These are phyloP conservation scores for Takifugu ocellatus DNA, from an alignment of 2,797 vertebrate genomes.

Conservation along the genomic window DNA sequence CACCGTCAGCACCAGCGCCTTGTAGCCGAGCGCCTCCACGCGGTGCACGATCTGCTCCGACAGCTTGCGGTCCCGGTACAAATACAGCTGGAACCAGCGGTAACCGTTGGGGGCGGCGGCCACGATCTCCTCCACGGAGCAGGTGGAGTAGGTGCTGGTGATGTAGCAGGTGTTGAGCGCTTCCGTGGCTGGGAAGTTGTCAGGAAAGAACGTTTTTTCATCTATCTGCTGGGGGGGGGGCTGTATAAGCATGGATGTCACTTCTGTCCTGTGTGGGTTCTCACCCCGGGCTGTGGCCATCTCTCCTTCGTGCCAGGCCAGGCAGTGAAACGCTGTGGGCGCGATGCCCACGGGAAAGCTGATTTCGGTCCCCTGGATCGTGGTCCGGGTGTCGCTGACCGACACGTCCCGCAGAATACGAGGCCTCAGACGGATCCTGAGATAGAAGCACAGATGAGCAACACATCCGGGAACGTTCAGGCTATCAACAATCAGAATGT, in stretches of 20 bases:
- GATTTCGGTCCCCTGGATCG: slow-evolving; percentile 85
- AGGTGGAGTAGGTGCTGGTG: slow-evolving; percentile 88
- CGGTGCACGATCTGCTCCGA: slow-evolving; percentile 82
- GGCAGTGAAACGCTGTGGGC: slow-evolving; percentile 87
- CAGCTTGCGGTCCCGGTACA: slow-evolving; percentile 82
- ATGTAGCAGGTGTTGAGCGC: slow-evolving; percentile 83
- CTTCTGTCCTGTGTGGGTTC: neutral
- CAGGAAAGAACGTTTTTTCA: neutral
- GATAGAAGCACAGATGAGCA: neutral
- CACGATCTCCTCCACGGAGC: slow-evolving; percentile 86
- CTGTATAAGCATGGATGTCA: no score
- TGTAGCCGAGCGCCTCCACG: slow-evolving; percentile 84
- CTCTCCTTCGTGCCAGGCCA: slow-evolving; percentile 92
- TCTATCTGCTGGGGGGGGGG: no score
- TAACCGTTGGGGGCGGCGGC: slow-evolving; percentile 78
- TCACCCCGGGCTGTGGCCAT: slow-evolving; percentile 90
- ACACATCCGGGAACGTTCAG: neutral
- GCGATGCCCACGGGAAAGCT: slow-evolving; percentile 88
- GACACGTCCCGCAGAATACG: slow-evolving; percentile 84
- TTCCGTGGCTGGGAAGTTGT: slow-evolving; percentile 73
- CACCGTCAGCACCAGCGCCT: slow-evolving; percentile 87
- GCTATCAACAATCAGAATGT: neutral
- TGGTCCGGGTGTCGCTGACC: slow-evolving; percentile 80
- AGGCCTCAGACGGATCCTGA: slow-evolving; percentile 86
- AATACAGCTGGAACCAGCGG: slow-evolving; percentile 93